Percentiles rank a stretch among this genome's conserved stretches.
These are phyloP conservation scores for Neocrepidodera transversa DNA, from an alignment of 2,888 invertebrate species.

Conservation along the genomic window DNA sequence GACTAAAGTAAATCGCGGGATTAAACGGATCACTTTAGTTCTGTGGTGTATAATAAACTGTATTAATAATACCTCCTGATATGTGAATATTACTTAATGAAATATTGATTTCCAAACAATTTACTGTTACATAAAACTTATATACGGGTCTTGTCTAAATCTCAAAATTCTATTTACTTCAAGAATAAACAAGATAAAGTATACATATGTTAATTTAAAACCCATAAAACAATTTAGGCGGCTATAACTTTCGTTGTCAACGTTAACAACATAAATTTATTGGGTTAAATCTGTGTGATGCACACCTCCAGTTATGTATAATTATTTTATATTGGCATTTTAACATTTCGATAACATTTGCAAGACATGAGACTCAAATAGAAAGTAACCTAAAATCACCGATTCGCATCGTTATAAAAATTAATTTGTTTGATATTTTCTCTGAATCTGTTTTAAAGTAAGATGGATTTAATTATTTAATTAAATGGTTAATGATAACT, in stretches of 20 bases:
- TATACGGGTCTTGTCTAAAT: too few species aligned
- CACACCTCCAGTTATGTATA: slow-evolving; percentile 6
- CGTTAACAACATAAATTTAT: slow-evolving; percentile 8
- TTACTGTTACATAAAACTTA: too few species aligned
- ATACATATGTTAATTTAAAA: slow-evolving; percentile 7
- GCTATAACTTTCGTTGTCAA: slow-evolving; percentile 10
- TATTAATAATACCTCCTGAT: too few species aligned
- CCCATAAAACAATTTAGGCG: slow-evolving; percentile 1
- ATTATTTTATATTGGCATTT: slow-evolving; percentile 24
- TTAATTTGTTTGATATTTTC: slow-evolving; percentile 21
- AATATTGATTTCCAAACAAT: too few species aligned
- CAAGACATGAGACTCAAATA: slow-evolving; percentile 28
- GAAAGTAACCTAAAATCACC: slow-evolving; percentile 38
- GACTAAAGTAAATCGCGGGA: too few species aligned
- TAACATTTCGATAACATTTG: slow-evolving; percentile 34
- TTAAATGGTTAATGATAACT: background rate
- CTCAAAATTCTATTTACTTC: background rate
- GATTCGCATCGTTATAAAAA: slow-evolving; percentile 30
- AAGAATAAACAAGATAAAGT: background rate
- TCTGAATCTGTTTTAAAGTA: slow-evolving; percentile 12
- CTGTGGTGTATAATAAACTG: too few species aligned
- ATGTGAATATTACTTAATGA: too few species aligned
- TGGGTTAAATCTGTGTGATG: background rate
- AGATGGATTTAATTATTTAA: slow-evolving; percentile 11
- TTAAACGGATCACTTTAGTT: too few species aligned